Evolutionary conservation across 2,888 invertebrate species (phyloP), one percentile per base, ranked within the genome.

Genomic region (Nomada ruficornis): DNA sequence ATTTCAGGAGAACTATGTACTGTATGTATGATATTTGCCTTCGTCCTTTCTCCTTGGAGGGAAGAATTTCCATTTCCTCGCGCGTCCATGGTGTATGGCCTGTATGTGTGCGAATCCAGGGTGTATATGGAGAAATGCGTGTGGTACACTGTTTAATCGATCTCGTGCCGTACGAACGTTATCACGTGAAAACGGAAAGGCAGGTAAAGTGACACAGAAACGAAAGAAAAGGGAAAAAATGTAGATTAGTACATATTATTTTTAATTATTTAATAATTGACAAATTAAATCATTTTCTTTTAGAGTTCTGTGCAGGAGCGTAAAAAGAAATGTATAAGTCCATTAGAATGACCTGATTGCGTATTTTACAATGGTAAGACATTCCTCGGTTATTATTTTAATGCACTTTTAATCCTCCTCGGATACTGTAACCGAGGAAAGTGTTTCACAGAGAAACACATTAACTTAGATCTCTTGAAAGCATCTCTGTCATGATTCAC

Each of bases 131-230:
- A 47, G 23, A 18, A n/a, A 18, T 42, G 60, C 47, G 64, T 69
- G 47, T 54, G 63, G 62, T 57, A 73, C 60, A 82, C 68, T 63
- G 83, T 80, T 85, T 81, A 83, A 86, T 86, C 86, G 86, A 86
- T 86, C 59, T 83, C 74, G 57, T 52, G 75, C 77, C 74, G 64
- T 85, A 69, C 78, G 74, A 78, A 80, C 86, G 83, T 85, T 80
- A 80, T 85, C 75, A 70, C 73, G 57, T 78, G 85, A 78, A 83
- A 80, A 83, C 44, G 73, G 54, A 75, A 83, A 50, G 60, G 54
- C 52, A 63, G 55, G n/a, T 57, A 36, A 63, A 15, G 50, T 62
- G 60, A 72, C 69, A 47, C 11, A 20, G 23, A 68, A 42, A 55
- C 20, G 20, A n/a, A 59, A 62, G 59, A 26, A 52, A 18, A 52